A percentile compares a stretch with the other conserved stretches of the same genome.
These are phyloP conservation scores for Antechinus flavipes DNA, from an alignment of 2,113 vertebrate species.

Conservation along the genomic window DNA sequence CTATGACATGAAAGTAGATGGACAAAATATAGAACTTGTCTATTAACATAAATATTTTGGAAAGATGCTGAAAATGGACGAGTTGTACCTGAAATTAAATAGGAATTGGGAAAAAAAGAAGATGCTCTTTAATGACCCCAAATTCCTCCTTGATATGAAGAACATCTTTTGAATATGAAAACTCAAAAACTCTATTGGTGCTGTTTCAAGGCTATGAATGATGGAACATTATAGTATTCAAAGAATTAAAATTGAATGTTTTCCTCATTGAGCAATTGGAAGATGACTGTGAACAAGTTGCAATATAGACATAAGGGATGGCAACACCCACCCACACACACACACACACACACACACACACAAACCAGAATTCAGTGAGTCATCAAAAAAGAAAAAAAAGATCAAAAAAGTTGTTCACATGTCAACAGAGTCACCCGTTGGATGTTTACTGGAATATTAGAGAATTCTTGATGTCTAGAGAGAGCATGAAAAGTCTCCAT, in stretches of 20 bases:
- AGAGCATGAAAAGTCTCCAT: not conserved
- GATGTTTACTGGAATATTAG: not conserved
- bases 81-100: too few relatives aligned
- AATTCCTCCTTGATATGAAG: not conserved
- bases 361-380: not conserved
- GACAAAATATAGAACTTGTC: not conserved
- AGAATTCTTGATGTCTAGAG: not conserved
- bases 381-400: not conserved
- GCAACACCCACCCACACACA: not conserved
- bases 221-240: not conserved
- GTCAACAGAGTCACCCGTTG: not conserved
- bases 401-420: not conserved
- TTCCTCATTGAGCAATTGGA: not conserved
- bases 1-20: not conserved
- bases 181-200: not conserved
- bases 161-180: not conserved
- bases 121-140: not conserved
- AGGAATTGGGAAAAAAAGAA: not conserved
- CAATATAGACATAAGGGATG: not conserved
- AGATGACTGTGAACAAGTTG: not conserved
- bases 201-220: not conserved
- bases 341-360: too few relatives aligned
- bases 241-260: not conserved
- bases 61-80: not conserved
- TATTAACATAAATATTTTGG: not conserved